These are phyloP conservation scores for Marmota monax DNA, from an alignment of 2,113 vertebrate species.

Conservation along the genomic window DNA sequence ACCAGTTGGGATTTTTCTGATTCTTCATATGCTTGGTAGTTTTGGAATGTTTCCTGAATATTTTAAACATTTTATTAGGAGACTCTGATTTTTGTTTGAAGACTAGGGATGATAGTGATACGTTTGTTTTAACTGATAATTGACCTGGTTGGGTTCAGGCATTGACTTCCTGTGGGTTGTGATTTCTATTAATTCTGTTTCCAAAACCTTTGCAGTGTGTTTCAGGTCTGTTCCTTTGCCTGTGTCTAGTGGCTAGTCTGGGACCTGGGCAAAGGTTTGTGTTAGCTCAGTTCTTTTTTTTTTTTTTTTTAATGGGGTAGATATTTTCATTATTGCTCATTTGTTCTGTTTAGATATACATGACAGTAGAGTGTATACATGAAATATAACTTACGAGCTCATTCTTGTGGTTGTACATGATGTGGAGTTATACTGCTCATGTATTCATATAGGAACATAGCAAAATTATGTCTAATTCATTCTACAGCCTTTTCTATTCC, in stretches of 20 bases:
- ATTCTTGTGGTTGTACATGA: no score
- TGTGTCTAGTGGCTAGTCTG: background rate
- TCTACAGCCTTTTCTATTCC: no score
- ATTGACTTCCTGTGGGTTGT: background rate
- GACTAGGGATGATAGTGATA: background rate
- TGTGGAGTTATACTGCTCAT: no score
- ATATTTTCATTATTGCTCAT: no score
- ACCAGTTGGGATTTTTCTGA: background rate
- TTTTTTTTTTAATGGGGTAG: background rate
- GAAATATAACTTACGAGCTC: no score
- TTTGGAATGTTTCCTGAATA: constrained; percentile 13
- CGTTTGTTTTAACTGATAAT: background rate
- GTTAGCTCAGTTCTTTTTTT: background rate
- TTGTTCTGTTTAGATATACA: no score
- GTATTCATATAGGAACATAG: no score
- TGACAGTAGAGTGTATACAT: no score
- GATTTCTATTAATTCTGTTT: background rate
- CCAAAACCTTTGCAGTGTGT: background rate
- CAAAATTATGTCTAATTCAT: no score
- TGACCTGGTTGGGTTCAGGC: background rate
- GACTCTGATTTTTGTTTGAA: background rate
- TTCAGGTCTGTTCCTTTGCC: background rate
- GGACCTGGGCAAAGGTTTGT: background rate
- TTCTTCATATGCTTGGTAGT: background rate
- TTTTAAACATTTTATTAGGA: background rate